Base-by-base conservation (phyloP, 2,888 invertebrate genomes). In the Mylabris sibirica region DNA sequence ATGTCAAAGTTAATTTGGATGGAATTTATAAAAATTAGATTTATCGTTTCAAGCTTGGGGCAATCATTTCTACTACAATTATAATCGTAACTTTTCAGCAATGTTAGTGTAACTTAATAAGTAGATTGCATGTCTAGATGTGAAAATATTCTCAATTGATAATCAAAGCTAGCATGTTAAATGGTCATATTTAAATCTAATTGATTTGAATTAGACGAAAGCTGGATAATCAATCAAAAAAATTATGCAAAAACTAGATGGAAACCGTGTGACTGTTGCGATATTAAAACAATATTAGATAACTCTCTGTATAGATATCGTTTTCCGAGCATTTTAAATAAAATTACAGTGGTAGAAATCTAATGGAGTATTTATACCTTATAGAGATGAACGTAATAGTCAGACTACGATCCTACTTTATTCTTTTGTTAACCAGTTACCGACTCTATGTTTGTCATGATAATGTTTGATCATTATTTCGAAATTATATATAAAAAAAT, bases 111-210 rank as follows among this genome's bases (percentile, higher is more conserved):
- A 69, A 69, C 60, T 60, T 35, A 65, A 69, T 65, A 68, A 61
- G 53, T 22, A 9, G 1, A 6, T 65, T 68, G 68, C 68, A 68
- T 77, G 77, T 72, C n/a, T 44, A 17, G 44, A 44, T 69, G 74
- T 66, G 76, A 79, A 78, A 78, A 76, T 78, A 77, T 79, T 77
- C 78, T n/a, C n/a, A n/a, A 79, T 79, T 78, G 75, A 20, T 65
- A 74, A 78, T 78, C 79, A 77, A 76, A 77, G 76, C 77, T 78
- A 78, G 80, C 80, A 78, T 80, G 80, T 71, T 77, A 78, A 79
- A 78, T 78, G 75, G 78, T 76, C 67, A 79, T 78, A 79, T 79
- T 79, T 78, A 79, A 72, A 68, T 69, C 72, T 76, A 77, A 80
- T 80, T 78, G 78, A 79, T 79, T 79, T 74, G 68, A 74, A 5